A percentile compares a stretch with the other conserved stretches of the same genome.
Evolutionary conservation across 1,140 invertebrate genomes (phyloP).

Genomic region (Bombus impatiens): DNA sequence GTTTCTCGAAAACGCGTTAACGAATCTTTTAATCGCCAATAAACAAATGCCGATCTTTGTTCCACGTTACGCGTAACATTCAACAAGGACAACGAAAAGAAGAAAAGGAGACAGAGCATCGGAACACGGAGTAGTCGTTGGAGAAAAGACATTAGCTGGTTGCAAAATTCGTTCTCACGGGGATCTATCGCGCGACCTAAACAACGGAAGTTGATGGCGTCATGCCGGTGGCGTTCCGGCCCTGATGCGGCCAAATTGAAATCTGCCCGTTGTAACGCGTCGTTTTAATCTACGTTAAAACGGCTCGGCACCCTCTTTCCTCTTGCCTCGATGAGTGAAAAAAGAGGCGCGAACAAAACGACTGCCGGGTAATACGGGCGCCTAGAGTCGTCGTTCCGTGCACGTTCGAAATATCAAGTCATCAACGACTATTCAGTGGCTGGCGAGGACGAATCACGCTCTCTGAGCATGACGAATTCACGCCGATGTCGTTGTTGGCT

Average conservation of each 20-base stretch:
- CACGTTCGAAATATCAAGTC: slow-evolving; percentile 77
- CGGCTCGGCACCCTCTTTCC: neutral
- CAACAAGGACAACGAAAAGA: accelerated
- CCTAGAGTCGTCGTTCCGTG: slow-evolving; percentile 33
- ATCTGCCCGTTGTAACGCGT: slow-evolving; percentile 9
- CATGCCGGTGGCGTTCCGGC: neutral
- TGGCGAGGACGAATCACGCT: slow-evolving; percentile 62
- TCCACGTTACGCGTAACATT: too few relatives aligned
- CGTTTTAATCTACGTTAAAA: slow-evolving; percentile 28
- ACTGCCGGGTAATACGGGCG: slow-evolving; percentile 40
- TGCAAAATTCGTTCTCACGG: neutral
- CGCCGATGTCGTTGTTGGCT: slow-evolving; percentile 60
- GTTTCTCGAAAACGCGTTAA: too few relatives aligned
- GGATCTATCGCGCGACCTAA: neutral
- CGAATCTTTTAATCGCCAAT: too few relatives aligned
- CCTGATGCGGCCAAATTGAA: slow-evolving; percentile 41
- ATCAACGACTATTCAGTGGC: slow-evolving; percentile 77
- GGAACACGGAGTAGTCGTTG: too few relatives aligned
- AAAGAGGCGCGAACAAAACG: slow-evolving; percentile 16
- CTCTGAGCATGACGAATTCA: slow-evolving; percentile 76
- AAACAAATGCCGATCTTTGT: too few relatives aligned
- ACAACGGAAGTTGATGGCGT: neutral
- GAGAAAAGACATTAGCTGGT: neutral
- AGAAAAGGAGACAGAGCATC: too few relatives aligned
- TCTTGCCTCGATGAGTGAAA: neutral